A percentile compares a stretch with the other conserved stretches of the same genome.
phyloP scores from a whole-genome alignment of 2,113 vertebrate genomes.

The Nestor notabilis region DNA sequence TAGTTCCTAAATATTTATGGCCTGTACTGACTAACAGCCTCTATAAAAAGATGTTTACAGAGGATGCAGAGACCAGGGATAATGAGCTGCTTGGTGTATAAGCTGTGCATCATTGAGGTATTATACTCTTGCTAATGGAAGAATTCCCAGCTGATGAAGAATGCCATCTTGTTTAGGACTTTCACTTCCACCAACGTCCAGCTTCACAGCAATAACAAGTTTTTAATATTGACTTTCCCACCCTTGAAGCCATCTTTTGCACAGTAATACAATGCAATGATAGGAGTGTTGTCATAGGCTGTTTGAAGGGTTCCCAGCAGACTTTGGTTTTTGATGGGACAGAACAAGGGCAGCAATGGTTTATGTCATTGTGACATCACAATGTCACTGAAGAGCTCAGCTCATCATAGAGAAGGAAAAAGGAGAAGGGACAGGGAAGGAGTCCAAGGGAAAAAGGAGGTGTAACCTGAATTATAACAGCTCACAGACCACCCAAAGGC shows the following conservation, averaged over 20 bases:
- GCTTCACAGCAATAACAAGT: not conserved
- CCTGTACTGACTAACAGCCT: not conserved
- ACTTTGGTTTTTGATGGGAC: not conserved
- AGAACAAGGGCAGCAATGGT: not conserved
- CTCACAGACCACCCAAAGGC: not conserved
- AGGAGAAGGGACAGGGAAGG: not conserved
- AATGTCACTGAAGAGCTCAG: not conserved
- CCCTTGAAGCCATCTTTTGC: not conserved
- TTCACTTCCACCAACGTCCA: not conserved
- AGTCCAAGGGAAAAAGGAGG: not conserved
- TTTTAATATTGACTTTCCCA: not conserved
- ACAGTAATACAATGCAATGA: not conserved
- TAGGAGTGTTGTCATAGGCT: not conserved
- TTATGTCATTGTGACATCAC: not conserved
- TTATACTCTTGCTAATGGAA: not conserved
- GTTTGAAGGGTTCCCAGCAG: not conserved
- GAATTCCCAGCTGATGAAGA: not conserved
- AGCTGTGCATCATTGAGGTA: not conserved
- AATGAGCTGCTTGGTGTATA: not conserved
- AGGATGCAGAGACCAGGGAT: not conserved
- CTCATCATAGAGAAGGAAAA: not conserved
- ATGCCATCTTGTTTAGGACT: not conserved
- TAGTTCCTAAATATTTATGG: not conserved
- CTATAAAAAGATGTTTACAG: not conserved
- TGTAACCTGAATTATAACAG: not conserved